A percentile compares a stretch with the other conserved stretches of the same genome.
Conservation (phyloP, 64 coral and sea anemone genomes). For the Catalaphyllia jardinei region DNA sequence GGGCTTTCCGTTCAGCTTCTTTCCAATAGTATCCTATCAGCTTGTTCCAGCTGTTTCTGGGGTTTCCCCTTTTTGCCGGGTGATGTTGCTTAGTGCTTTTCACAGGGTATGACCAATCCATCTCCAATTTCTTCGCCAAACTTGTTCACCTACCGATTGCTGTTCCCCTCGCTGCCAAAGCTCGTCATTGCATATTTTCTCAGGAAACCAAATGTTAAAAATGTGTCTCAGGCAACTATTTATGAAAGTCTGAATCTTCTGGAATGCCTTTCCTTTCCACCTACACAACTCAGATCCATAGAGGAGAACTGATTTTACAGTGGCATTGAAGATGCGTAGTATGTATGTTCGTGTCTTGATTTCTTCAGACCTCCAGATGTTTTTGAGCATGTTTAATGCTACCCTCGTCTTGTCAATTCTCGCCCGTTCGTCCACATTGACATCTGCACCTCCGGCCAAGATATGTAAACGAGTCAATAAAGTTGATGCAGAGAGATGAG, state of each 20-base stretch:
- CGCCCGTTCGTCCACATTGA: background rate
- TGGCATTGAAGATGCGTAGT: slow-evolving; percentile 15
- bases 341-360: slow-evolving; percentile 3
- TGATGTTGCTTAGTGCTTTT: background rate
- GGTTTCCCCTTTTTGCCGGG: background rate
- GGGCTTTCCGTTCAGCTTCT: too few relatives aligned
- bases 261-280: too few relatives aligned
- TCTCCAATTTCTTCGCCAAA: background rate
- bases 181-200: too few relatives aligned
- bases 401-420: background rate
- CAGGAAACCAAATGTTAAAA: too few relatives aligned
- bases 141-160: too few relatives aligned
- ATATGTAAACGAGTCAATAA: background rate
- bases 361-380: background rate
- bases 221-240: too few relatives aligned
- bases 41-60: too few relatives aligned
- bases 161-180: too few relatives aligned
- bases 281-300: background rate
- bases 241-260: too few relatives aligned
- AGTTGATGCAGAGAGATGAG: background rate
- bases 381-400: background rate
- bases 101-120: background rate
- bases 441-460: background rate
- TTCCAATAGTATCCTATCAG: too few relatives aligned
- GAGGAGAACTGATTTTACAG: slow-evolving; percentile 22